Evolutionary conservation across 2,113 vertebrate genomes (phyloP).

Genomic region (Barnardius zonarius): DNA sequence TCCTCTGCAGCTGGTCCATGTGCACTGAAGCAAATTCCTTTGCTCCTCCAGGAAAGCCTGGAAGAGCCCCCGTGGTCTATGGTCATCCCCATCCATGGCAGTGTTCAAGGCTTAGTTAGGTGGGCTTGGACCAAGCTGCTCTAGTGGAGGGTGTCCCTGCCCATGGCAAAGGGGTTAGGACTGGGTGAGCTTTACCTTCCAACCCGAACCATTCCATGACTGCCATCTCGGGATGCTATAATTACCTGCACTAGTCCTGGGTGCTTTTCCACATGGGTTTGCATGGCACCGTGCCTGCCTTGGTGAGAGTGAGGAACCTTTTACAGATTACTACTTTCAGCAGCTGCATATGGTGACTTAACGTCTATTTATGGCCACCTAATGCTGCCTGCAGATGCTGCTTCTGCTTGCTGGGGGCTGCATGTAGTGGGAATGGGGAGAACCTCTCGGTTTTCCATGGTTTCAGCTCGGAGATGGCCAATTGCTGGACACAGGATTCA

Average conservation of each 20-base stretch:
- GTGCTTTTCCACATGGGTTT: not conserved
- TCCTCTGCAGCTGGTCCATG: not conserved
- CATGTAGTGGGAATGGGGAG: not conserved
- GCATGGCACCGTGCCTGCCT: not conserved
- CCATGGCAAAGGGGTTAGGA: not conserved
- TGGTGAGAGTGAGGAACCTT: not conserved
- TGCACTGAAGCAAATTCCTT: not conserved
- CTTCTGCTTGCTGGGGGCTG: not conserved
- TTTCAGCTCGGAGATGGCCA: not conserved
- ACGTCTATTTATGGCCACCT: not conserved
- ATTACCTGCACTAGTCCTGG: fast-evolving
- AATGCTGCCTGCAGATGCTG: not conserved
- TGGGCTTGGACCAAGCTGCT: not conserved
- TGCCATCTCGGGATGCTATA: not conserved
- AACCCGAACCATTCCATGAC: not conserved
- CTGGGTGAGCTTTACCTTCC: not conserved
- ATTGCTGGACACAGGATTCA: not conserved
- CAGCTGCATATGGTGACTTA: not conserved
- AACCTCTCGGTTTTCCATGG: not conserved
- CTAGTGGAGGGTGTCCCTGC: not conserved
- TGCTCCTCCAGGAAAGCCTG: not conserved
- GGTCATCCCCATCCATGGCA: not conserved
- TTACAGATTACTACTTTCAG: not conserved
- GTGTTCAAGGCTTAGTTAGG: not conserved
- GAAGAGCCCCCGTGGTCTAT: fast-evolving